phyloP scores from a whole-genome alignment of 92 coral and sea anemone species.

The Zoanthus gigantus region DNA sequence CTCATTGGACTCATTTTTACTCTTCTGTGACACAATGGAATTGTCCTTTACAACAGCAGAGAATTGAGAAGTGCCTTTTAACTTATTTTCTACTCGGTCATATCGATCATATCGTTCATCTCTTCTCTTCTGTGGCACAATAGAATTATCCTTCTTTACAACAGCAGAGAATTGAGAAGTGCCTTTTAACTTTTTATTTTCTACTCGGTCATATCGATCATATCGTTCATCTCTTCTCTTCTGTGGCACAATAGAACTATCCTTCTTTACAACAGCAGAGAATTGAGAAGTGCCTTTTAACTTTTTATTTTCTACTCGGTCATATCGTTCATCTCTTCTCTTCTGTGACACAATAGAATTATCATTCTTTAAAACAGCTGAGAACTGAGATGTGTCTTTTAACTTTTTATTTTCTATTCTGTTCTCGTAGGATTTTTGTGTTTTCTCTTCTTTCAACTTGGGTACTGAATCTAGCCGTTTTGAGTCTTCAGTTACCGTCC shows the following conservation, averaged over 20 bases:
- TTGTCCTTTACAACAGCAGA: not conserved
- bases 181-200: not conserved
- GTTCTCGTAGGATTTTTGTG: not conserved
- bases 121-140: slow-evolving; percentile 7
- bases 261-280: not conserved
- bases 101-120: slow-evolving; percentile 12
- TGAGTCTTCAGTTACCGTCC: not conserved
- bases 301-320: not conserved
- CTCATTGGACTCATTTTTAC: not conserved
- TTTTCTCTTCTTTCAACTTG: not conserved
- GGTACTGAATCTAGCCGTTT: not conserved
- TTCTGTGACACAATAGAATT: not conserved
- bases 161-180: no score
- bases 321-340: slow-evolving; percentile 9
- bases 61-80: not conserved
- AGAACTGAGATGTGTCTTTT: slow-evolving; percentile 31
- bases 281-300: not conserved
- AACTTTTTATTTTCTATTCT: not conserved
- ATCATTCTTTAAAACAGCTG: not conserved
- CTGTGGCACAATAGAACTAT: not conserved
- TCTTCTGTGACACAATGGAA: not conserved
- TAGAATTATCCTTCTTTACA: not conserved
- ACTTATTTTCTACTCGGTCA: not conserved
- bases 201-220: not conserved
- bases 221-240: slow-evolving; percentile 13